Conservation (phyloP, 2,797 vertebrate genomes). For the Betta splendens region DNA sequence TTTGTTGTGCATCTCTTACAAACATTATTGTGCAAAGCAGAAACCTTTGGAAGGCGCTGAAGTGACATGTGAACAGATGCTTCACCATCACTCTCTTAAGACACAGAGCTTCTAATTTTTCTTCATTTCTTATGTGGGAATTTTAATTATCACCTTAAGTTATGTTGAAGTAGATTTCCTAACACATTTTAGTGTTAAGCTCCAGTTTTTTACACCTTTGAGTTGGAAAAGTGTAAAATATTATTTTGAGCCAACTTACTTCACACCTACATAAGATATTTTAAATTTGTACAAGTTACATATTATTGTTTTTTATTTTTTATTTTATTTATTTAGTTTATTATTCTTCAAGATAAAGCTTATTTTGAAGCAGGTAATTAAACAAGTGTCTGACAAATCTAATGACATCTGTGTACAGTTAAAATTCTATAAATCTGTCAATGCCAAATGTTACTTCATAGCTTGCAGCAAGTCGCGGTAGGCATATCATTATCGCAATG, state of each 20-base stretch:
- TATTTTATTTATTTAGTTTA: no score
- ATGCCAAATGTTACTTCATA: not conserved
- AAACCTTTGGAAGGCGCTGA: constrained; percentile 19
- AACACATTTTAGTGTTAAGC: constrained; percentile 71
- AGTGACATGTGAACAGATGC: constrained; percentile 63
- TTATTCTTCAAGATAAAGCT: not conserved
- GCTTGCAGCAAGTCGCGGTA: not conserved
- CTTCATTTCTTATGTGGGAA: constrained; percentile 84
- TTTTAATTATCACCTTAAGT: constrained; percentile 89
- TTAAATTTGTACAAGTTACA: constrained; percentile 16
- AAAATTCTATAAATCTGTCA: not conserved
- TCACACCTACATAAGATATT: constrained; percentile 44
- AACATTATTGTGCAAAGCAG: constrained; percentile 1
- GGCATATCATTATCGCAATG: not conserved
- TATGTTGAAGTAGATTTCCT: constrained; percentile 82
- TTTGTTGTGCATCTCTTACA: not conserved
- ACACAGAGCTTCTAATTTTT: constrained; percentile 38
- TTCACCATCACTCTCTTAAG: constrained; percentile 38
- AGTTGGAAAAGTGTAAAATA: constrained; percentile 55
- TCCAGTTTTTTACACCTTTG: constrained; percentile 63
- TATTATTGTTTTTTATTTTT: no score
- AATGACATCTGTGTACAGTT: not conserved
- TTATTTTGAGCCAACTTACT: constrained; percentile 56
- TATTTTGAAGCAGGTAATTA: not conserved
- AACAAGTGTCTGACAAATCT: not conserved